phyloP scores from a whole-genome alignment of 2,888 invertebrate genomes.

The Podotricha telesiphe region DNA sequence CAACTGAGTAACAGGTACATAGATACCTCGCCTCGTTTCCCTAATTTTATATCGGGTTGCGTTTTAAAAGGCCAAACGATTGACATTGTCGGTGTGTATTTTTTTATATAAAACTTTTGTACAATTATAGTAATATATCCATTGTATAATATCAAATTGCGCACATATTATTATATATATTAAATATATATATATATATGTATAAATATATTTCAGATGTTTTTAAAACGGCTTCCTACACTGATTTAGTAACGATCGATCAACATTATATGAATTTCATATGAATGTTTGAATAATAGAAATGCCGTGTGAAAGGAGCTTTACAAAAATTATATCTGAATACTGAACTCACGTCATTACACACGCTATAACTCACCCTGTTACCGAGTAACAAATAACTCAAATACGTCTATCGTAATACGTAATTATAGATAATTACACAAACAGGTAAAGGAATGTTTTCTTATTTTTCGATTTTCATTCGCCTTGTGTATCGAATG shows the following conservation, averaged over 20 bases:
- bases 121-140: too few species aligned
- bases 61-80: conserved; percentile 26
- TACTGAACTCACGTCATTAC: neutral
- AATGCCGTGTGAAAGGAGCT: neutral
- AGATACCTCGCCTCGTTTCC: conserved; percentile 53
- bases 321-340: too few species aligned
- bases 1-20: conserved; percentile 54
- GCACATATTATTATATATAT: too few species aligned
- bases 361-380: neutral
- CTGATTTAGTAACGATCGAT: too few species aligned
- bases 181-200: too few species aligned
- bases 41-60: conserved; percentile 58
- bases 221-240: too few species aligned
- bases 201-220: too few species aligned
- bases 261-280: too few species aligned
- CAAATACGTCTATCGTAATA: neutral
- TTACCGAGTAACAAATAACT: conserved; percentile 5
- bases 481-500: neutral
- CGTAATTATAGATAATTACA: neutral
- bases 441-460: conserved; percentile 4
- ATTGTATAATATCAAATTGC: too few species aligned
- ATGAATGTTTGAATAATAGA: too few species aligned
- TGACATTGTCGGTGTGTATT: too few species aligned
- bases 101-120: too few species aligned
- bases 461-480: neutral